Conservation (phyloP, 2,797 vertebrate species). For the Rhinophrynus dorsalis region DNA sequence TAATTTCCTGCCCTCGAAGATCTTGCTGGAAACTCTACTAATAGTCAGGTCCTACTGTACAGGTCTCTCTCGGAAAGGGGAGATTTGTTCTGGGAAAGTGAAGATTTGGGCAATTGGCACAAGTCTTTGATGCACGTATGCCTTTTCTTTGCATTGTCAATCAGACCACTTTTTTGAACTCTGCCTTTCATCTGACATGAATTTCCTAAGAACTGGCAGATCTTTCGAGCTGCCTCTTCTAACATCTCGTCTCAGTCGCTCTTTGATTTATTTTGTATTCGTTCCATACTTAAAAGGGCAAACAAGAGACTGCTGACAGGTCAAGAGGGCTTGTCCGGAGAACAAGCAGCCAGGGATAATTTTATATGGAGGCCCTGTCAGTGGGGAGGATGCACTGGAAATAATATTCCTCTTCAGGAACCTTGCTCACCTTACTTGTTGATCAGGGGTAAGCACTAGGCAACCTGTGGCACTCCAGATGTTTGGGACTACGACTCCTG, state of each 20-base stretch:
- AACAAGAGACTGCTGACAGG: conserved; percentile 13
- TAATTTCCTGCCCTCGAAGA: neutral
- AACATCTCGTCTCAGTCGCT: neutral
- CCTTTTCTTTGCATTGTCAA: no score
- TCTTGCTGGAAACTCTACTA: neutral
- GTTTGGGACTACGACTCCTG: no score
- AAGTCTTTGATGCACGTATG: conserved; percentile 20
- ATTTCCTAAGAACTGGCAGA: conserved; percentile 26
- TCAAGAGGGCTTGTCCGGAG: neutral
- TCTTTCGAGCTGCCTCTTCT: neutral
- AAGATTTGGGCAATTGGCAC: neutral
- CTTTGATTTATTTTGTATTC: conserved; percentile 14
- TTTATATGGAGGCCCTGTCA: neutral
- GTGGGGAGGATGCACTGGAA: no score
- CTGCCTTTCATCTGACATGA: conserved; percentile 30
- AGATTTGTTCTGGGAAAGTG: no score
- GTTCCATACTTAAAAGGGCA: conserved; percentile 7
- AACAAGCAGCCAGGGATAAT: neutral
- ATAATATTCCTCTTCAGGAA: no score
- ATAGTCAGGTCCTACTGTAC: conserved; percentile 2
- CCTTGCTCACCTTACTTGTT: no score
- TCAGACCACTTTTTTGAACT: neutral
- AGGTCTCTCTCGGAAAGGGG: no score
- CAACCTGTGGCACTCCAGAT: no score
- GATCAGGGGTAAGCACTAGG: neutral